These are phyloP conservation scores for Proisotoma minuta DNA, from an alignment of 2,888 invertebrate genomes.

Conservation along the genomic window DNA sequence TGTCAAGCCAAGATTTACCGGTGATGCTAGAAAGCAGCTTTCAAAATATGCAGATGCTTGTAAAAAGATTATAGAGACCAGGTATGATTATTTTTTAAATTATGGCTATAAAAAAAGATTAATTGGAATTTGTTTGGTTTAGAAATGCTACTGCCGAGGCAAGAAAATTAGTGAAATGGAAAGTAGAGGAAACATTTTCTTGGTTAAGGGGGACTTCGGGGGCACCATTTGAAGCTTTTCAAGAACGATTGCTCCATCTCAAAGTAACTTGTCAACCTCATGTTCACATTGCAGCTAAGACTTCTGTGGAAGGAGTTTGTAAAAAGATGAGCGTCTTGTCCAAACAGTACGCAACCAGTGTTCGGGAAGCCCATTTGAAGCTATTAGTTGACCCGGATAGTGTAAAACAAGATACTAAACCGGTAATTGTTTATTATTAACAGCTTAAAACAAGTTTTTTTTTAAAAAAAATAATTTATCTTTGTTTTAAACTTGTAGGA, in stretches of 20 bases:
- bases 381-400: constrained; percentile 51
- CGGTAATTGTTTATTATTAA: constrained; percentile 51
- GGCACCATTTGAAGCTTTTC: constrained; percentile 89
- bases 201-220: constrained; percentile 90
- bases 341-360: constrained; percentile 68
- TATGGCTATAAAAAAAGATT: neutral
- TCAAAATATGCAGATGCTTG: constrained; percentile 93
- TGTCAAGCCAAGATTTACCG: constrained; percentile 89
- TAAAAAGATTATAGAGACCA: constrained; percentile 90
- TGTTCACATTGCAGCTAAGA: constrained; percentile 86
- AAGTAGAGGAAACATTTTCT: constrained; percentile 94
- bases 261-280: constrained; percentile 85
- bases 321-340: constrained; percentile 88
- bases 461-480: too few relatives aligned
- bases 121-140: constrained; percentile 2
- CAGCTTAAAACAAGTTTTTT: too few relatives aligned
- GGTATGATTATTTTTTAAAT: constrained; percentile 50
- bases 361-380: constrained; percentile 77
- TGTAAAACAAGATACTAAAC: constrained; percentile 64
- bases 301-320: constrained; percentile 92
- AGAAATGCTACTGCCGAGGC: constrained; percentile 88
- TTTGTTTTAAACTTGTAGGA: constrained; percentile 28
- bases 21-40: constrained; percentile 90
- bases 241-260: constrained; percentile 80
- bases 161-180: constrained; percentile 96